A percentile compares a stretch with the other conserved stretches of the same genome.
These are phyloP conservation scores for Mesoligia furuncula DNA, from an alignment of 2,888 invertebrate species.

Conservation along the genomic window DNA sequence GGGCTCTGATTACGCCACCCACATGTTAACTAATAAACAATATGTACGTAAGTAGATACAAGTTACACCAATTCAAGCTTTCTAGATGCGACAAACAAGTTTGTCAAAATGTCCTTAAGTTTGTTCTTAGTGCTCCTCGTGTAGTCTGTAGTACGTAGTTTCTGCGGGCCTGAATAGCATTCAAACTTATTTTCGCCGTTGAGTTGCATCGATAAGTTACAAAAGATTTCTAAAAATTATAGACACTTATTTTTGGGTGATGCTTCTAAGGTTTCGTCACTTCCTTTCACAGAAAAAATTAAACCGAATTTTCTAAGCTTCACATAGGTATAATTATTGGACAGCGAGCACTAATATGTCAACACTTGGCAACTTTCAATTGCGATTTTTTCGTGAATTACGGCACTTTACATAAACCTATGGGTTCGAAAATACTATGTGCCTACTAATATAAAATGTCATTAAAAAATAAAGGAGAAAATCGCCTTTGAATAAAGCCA, in stretches of 20 bases:
- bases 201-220: background rate
- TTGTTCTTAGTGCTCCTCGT: background rate
- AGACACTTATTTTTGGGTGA: background rate
- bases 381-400: no score
- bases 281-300: background rate
- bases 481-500: no score
- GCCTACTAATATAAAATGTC: no score
- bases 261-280: background rate
- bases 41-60: constrained; percentile 9
- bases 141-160: no score
- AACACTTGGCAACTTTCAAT: no score
- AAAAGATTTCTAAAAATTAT: background rate
- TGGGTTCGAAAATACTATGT: no score
- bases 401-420: no score
- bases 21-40: constrained; percentile 36
- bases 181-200: background rate
- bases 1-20: constrained; percentile 32
- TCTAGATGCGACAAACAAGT: constrained; percentile 2
- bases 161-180: no score
- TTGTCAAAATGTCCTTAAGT: background rate
- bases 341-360: no score
- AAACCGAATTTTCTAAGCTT: background rate
- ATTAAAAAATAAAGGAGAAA: no score
- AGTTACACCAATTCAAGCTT: background rate
- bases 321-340: no score